Evolutionary conservation across 2,888 invertebrate species (phyloP).

Genomic region (Cryptophagus acutangulus): DNA sequence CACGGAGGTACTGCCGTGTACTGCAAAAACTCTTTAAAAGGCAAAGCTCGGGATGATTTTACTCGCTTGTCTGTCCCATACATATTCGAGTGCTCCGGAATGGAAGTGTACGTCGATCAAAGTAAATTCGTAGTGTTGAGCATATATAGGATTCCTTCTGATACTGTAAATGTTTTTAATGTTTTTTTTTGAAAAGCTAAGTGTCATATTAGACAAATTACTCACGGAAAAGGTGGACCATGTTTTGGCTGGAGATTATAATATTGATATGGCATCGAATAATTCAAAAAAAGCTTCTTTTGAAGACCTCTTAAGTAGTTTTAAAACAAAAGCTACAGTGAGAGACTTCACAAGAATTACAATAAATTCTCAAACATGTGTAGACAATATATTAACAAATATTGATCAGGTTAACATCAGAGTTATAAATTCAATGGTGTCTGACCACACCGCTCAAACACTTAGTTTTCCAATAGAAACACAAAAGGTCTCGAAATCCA

Average conservation of each 20-base stretch:
- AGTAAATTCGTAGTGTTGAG: not conserved
- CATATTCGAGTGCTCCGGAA: not conserved
- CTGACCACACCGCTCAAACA: not conserved
- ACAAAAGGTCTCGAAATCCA: not conserved
- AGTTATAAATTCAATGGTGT: not conserved
- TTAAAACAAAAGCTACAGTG: not conserved
- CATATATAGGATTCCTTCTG: not conserved
- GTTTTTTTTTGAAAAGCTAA: not conserved
- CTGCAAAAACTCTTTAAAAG: not conserved
- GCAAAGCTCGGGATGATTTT: not conserved
- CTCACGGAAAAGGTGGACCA: not conserved
- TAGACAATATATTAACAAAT: slow-evolving; percentile 2
- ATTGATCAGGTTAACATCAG: not conserved
- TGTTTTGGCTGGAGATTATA: not conserved
- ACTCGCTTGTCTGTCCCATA: not conserved
- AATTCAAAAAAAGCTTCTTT: not conserved
- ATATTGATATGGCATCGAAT: not conserved
- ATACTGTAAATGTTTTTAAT: not conserved
- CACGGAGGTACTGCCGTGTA: not conserved
- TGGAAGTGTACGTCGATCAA: not conserved
- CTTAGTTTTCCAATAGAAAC: not conserved
- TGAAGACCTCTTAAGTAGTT: not conserved
- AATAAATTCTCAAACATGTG: not conserved
- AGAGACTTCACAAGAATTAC: not conserved
- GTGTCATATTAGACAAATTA: not conserved